A percentile compares a stretch with the other conserved stretches of the same genome.
Evolutionary conservation across 2,113 vertebrate species (phyloP).

Genomic region (Melanerpes formicivorus): DNA sequence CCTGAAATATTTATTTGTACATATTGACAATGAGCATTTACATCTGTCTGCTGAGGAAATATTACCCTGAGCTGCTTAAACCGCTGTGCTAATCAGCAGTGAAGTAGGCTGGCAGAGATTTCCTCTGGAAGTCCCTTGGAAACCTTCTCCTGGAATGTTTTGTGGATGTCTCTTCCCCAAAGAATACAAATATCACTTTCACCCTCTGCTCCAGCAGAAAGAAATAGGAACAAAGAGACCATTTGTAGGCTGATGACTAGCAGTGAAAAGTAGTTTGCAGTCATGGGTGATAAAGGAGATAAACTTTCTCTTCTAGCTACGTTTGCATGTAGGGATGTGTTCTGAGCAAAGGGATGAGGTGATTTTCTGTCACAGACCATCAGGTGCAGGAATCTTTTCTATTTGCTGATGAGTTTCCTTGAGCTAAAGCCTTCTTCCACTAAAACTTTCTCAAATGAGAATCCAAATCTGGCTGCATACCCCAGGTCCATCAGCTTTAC

Average conservation of each 20-base stretch:
- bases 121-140: background rate
- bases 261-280: background rate
- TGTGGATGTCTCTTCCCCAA: background rate
- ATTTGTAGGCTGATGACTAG: background rate
- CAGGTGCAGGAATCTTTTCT: background rate
- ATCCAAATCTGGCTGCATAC: background rate
- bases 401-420: background rate
- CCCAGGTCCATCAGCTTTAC: background rate
- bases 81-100: background rate
- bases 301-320: background rate
- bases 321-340: background rate
- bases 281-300: background rate
- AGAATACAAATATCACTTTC: background rate
- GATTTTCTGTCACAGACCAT: background rate
- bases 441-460: background rate
- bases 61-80: constrained; percentile 39
- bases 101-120: constrained; percentile 17
- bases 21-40: constrained; percentile 66
- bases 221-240: background rate
- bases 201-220: background rate
- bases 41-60: constrained; percentile 31
- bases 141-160: background rate
- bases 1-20: constrained; percentile 60
- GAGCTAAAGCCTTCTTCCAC: background rate
- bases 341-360: background rate